Evolutionary conservation across 2,797 vertebrate species (phyloP).

Genomic region (Momotus momota): DNA sequence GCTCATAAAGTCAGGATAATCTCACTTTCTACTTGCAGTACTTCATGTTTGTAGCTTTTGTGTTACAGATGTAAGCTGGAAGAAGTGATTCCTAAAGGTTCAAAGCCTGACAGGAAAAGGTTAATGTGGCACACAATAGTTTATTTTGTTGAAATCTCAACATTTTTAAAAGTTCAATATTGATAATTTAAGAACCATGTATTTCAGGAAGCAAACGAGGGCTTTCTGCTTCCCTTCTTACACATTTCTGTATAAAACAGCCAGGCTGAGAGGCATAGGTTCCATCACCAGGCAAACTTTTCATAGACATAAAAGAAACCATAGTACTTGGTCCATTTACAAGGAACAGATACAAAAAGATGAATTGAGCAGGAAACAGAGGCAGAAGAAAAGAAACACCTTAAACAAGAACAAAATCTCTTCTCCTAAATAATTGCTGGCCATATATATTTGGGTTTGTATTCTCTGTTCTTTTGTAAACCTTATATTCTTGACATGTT

Average conservation of each 20-base stretch:
- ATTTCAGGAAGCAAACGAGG: neutral
- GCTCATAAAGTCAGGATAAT: neutral
- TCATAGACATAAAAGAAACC: neutral
- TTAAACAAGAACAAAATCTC: neutral
- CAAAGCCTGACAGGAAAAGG: neutral
- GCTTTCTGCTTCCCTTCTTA: neutral
- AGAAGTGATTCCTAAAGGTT: neutral
- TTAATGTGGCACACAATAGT: neutral
- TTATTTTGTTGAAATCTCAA: neutral
- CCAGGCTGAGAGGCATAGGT: neutral
- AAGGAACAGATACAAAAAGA: neutral
- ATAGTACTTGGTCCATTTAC: fast-evolving
- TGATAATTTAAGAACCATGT: neutral
- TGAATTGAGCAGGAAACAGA: neutral
- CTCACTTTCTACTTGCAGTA: neutral
- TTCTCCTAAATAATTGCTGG: neutral
- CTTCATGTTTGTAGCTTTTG: neutral
- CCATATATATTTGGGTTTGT: neutral
- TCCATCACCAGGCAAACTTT: neutral
- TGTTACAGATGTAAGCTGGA: neutral
- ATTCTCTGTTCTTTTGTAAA: neutral
- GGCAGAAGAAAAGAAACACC: neutral
- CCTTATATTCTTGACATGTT: too few species aligned
- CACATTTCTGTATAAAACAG: neutral
- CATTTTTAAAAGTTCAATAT: neutral